phyloP scores from a whole-genome alignment of 92 coral and sea anemone species.

The Epizoanthus illoricatus region DNA sequence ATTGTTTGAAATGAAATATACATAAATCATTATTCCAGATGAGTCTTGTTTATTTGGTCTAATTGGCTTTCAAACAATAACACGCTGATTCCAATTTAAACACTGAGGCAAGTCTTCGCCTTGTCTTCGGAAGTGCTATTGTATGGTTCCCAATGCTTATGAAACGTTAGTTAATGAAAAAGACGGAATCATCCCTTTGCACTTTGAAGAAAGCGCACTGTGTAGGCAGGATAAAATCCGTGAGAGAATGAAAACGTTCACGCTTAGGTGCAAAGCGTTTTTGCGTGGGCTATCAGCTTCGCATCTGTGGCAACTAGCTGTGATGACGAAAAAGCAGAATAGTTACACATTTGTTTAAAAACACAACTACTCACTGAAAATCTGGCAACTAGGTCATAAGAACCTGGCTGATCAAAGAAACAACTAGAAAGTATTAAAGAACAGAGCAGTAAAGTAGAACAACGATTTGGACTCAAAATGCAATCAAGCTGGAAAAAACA shows the following conservation, averaged over 20 bases:
- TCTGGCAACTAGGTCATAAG: neutral
- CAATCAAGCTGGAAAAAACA: constrained; percentile 59
- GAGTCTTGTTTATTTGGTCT: constrained; percentile 22
- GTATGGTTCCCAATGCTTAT: neutral
- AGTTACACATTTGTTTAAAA: neutral
- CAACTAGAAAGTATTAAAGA: neutral
- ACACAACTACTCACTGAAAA: neutral
- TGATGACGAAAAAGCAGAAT: constrained; percentile 6
- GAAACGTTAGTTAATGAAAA: constrained; percentile 9
- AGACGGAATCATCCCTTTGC: neutral
- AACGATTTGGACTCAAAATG: constrained; percentile 40
- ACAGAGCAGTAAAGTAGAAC: neutral
- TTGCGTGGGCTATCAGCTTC: constrained; percentile 30
- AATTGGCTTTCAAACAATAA: constrained; percentile 28
- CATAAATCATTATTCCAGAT: constrained; percentile 16
- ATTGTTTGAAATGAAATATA: constrained; percentile 31
- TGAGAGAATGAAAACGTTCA: neutral
- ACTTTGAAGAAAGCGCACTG: neutral
- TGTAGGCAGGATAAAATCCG: neutral
- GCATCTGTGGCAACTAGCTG: constrained; percentile 29
- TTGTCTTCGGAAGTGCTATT: constrained; percentile 22
- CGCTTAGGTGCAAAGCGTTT: neutral
- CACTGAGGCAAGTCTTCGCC: neutral
- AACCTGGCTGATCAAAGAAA: constrained; percentile 3
- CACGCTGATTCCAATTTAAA: constrained; percentile 14